Evolutionary conservation across 2,113 vertebrate genomes (phyloP), one percentile per base, ranked within the genome.

Genomic region (Apistogramma diplotaenia): DNA sequence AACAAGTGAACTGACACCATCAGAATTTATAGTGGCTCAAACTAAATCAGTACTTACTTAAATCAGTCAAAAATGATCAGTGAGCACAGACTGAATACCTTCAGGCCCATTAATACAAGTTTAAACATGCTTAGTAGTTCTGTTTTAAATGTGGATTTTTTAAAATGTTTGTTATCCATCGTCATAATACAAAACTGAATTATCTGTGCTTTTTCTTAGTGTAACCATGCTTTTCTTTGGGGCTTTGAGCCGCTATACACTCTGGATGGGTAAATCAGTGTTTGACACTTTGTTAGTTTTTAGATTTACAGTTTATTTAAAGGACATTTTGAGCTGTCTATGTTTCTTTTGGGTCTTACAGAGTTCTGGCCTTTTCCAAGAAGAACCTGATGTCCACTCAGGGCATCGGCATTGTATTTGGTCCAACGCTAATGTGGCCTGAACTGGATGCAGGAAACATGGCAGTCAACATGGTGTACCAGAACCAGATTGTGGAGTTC

Each of bases 311-410:
- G 40, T 43, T 4, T 3, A 67, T 27, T 67, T 1, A 67, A 67
- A 27, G 62, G 40, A 46, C 40, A 46, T 46, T 21, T 67, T 46
- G 25, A 67, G 3, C 1, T 46, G 18, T 29, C 16, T 8, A 65
- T 27, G 7, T 71, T 54, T 23, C 10, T 74, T 70, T 78, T 81
- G 12, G 83, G 87, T 84, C 84, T 86, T 85, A 83, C 92, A 99
- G 98, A 94, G 96, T 98, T 90, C 94, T 98, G 86, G 90, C 88
- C 58, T 96, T 95, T 70, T 96, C 97, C 74, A 95, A 89, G 76
- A 93, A 96, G 91, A 99, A 99, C 89, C 96, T 97, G 53, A 99
- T 99, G 98, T 98, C 97, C 37, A 96, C 96, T 35, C 98, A 99
- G 85, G 96, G 98, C 79, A 92, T 99, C 65, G 96, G 97, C 79